Evolutionary conservation across 1,140 invertebrate species (phyloP), one percentile per base, ranked within the genome.

Genomic region (Anastrepha ludens): DNA sequence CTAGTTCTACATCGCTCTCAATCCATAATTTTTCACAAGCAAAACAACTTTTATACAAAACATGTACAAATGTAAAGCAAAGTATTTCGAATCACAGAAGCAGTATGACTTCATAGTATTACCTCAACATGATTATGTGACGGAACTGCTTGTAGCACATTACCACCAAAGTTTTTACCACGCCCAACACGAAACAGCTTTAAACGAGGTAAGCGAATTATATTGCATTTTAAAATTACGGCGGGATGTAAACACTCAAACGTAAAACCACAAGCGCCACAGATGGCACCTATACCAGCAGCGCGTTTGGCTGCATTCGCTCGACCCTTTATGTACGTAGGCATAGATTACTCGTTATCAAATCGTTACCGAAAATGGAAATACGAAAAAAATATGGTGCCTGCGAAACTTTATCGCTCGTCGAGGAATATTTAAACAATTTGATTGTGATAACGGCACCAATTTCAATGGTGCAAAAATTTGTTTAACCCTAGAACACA

Each of bases 361-460:
- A 86, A 15, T 29, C 20, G 85, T 86, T 20, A 41, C 50, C n/a
- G 44, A 58, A 41, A 20, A 39, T 15, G 29, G 85, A 59, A 86
- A 62, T 29, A 55, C 85, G 2, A 47, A 39, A 64, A 94, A 94
- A 85, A 81, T 91, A 8, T 94, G 90, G 86, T 89, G 93, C 15
- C 86, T 94, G 3, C 67, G 91, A 44, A 86, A 94, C 64, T 93
- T 94, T 88, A 90, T 94, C n/a, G 90, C 92, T 20, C 88, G 93
- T 58, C 87, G 93, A 65, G 93, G 93, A 55, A 81, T 89, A 47
- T 89, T 90, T 3, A 59, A 60, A 7, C 67, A 91, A 65, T 88
- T 94, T n/a, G 91, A 91, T 85, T 91, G 89, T 20, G 94, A 94
- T 86, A 91, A 90, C 87, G 92, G 93, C n/a, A 93, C 91, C 4